Evolutionary conservation across 2,797 vertebrate species (phyloP).

Genomic region (Lagorchestes hirsutus): DNA sequence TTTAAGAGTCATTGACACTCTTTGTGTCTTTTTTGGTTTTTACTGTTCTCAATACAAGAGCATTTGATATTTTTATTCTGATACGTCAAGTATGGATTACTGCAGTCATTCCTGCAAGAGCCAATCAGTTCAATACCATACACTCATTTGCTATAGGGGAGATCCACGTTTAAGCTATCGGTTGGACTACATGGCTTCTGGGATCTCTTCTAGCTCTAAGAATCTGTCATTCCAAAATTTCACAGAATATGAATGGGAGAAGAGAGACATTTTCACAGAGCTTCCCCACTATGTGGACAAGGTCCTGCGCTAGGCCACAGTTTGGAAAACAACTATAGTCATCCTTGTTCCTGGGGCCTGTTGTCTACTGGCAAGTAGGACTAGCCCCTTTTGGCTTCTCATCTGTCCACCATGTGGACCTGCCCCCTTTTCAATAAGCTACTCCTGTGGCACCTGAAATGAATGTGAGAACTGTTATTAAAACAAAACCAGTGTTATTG

Average conservation of each 20-base stretch:
- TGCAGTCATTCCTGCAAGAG: slow-evolving; percentile 4
- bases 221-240: background rate
- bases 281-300: background rate
- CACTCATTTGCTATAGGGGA: background rate
- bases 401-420: background rate
- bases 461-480: slow-evolving; percentile 6
- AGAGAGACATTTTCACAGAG: background rate
- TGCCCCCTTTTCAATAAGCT: background rate
- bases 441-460: slow-evolving; percentile 19
- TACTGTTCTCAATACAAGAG: slow-evolving; percentile 16
- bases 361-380: background rate
- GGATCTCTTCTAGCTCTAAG: background rate
- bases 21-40: background rate
- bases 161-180: background rate
- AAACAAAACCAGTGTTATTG: slow-evolving; percentile 6
- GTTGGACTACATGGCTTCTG: background rate
- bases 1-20: background rate
- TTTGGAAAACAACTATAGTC: background rate
- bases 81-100: slow-evolving; percentile 4
- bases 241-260: background rate
- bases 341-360: background rate
- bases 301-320: background rate
- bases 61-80: slow-evolving; percentile 22
- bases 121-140: background rate
- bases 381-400: background rate